Percentiles rank a stretch among this genome's conserved stretches.
phyloP scores from a whole-genome alignment of 1,140 invertebrate genomes.

The Drosophila navojoa region DNA sequence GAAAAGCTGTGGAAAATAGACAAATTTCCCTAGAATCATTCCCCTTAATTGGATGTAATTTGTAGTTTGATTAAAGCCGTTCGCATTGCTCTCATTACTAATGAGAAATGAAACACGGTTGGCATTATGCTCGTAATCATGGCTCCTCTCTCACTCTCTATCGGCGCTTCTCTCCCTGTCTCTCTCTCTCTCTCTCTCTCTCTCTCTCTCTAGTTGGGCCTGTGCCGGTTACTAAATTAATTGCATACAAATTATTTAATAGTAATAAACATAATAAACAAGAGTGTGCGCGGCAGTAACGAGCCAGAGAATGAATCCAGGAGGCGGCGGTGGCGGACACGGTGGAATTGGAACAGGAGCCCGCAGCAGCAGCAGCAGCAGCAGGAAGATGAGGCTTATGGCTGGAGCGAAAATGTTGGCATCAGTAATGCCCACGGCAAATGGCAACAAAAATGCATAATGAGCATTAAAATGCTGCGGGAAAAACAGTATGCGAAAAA shows the following conservation, averaged over 20 bases:
- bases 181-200: constrained; percentile 25
- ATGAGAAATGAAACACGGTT: constrained; percentile 63
- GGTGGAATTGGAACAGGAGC: too few species aligned
- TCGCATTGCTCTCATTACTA: constrained; percentile 34
- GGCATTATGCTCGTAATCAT: constrained; percentile 53
- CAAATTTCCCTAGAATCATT: neutral
- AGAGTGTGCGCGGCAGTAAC: constrained; percentile 46
- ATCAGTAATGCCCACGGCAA: constrained; percentile 71
- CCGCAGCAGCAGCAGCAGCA: neutral
- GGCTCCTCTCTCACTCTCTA: constrained; percentile 19
- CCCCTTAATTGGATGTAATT: constrained; percentile 10
- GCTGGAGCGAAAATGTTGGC: constrained; percentile 24
- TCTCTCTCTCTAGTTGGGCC: constrained; percentile 20
- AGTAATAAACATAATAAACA: constrained; percentile 82
- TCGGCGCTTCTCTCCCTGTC: neutral
- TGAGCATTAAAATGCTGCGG: constrained; percentile 77
- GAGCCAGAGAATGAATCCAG: neutral
- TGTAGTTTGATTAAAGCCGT: constrained; percentile 32
- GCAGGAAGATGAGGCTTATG: neutral
- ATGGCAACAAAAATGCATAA: constrained; percentile 79
- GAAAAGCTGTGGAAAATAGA: neutral
- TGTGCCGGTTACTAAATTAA: constrained; percentile 67
- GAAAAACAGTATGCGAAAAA: constrained; percentile 49
- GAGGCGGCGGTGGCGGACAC: neutral
- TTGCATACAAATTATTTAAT: constrained; percentile 82